A percentile compares a stretch with the other conserved stretches of the same genome.
phyloP scores from a whole-genome alignment of 1,140 invertebrate species.

The Gyrodactylus salaris region DNA sequence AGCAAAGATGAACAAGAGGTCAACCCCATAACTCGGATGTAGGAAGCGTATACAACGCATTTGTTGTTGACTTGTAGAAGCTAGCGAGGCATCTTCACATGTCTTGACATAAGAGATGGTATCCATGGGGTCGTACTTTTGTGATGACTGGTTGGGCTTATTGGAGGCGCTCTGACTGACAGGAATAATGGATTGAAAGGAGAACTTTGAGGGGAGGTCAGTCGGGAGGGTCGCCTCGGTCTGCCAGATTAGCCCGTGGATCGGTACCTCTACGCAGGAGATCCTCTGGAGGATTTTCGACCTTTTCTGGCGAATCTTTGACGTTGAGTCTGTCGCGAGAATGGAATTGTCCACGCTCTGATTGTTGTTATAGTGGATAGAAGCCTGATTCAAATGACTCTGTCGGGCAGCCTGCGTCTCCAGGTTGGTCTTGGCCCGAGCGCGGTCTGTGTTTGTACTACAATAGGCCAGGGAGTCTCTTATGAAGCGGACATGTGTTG shows the following conservation, averaged over 20 bases:
- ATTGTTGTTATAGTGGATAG: too few species aligned
- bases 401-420: not conserved
- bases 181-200: not conserved
- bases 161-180: not conserved
- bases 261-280: not conserved
- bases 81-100: not conserved
- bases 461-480: not conserved
- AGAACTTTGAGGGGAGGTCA: not conserved
- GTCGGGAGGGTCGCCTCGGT: not conserved
- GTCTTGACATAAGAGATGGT: not conserved
- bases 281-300: not conserved
- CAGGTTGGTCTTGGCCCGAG: too few species aligned
- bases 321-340: not conserved
- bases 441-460: not conserved
- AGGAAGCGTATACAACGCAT: not conserved
- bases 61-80: not conserved
- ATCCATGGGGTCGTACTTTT: not conserved
- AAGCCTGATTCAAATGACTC: too few species aligned
- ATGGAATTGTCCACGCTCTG: not conserved
- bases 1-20: not conserved
- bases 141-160: not conserved
- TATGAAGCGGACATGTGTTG: not conserved
- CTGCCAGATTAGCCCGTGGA: not conserved
- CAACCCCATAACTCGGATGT: not conserved
- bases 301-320: not conserved